These are phyloP conservation scores for Crax fasciolata DNA, from an alignment of 2,797 vertebrate species.

Conservation along the genomic window DNA sequence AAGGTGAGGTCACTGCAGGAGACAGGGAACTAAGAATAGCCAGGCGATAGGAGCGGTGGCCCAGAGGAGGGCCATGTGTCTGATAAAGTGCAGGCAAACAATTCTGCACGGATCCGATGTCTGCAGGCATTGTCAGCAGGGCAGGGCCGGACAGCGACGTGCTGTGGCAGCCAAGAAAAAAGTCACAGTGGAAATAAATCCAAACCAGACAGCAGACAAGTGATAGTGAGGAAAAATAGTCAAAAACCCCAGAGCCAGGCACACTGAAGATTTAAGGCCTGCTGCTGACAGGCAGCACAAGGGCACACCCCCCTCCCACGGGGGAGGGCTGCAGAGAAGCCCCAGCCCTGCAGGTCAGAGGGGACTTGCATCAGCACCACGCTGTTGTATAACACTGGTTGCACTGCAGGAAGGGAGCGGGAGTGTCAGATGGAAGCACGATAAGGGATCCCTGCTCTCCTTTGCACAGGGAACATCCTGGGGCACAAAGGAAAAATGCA, in stretches of 20 bases:
- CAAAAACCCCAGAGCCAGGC: accelerated
- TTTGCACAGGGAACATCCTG: not conserved
- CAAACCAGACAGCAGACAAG: not conserved
- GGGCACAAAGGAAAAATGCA: not conserved
- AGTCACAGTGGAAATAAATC: not conserved
- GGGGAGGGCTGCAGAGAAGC: not conserved
- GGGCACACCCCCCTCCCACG: not conserved
- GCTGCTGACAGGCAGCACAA: not conserved
- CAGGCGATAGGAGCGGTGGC: accelerated
- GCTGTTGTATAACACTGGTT: not conserved
- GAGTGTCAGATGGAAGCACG: not conserved
- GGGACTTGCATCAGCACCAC: not conserved
- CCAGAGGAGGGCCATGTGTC: not conserved
- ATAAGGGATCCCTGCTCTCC: not conserved
- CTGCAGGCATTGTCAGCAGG: not conserved
- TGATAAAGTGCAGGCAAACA: not conserved
- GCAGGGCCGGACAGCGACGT: not conserved
- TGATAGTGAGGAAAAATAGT: not conserved
- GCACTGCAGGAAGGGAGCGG: not conserved
- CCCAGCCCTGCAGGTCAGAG: not conserved
- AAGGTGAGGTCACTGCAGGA: not conserved
- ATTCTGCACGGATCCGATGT: not conserved
- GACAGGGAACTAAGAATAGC: not conserved
- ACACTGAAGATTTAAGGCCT: not conserved
- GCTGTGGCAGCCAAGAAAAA: not conserved